phyloP scores from a whole-genome alignment of 2,113 vertebrate genomes.

The Scopus umbretta region DNA sequence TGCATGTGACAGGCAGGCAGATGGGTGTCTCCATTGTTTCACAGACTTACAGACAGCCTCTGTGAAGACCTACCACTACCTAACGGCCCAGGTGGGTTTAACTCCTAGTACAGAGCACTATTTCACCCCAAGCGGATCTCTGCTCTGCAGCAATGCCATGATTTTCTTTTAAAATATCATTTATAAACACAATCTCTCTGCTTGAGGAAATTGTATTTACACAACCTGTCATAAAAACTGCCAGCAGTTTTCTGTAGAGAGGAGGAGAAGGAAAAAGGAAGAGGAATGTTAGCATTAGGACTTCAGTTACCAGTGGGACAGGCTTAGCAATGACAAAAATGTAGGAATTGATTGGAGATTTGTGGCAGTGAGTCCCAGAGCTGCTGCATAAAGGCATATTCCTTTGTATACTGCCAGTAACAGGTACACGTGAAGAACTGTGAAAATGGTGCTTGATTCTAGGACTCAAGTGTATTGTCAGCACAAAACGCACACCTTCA shows the following conservation, averaged over 20 bases:
- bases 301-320: not conserved
- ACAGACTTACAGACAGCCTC: not conserved
- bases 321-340: not conserved
- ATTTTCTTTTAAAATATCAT: not conserved
- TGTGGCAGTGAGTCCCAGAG: not conserved
- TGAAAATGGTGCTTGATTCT: not conserved
- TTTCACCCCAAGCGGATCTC: not conserved
- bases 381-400: not conserved
- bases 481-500: not conserved
- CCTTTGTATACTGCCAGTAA: not conserved
- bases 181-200: not conserved
- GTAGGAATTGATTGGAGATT: not conserved
- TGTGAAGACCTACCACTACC: not conserved
- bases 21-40: not conserved
- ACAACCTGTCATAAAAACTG: not conserved
- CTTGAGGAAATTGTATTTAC: not conserved
- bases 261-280: not conserved
- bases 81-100: not conserved
- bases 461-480: not conserved
- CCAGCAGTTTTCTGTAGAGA: not conserved
- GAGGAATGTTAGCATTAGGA: not conserved
- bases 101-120: not conserved
- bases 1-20: not conserved
- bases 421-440: not conserved
- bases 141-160: not conserved